Evolutionary conservation across 2,113 vertebrate genomes (phyloP).

Genomic region (Glareola pratincola): DNA sequence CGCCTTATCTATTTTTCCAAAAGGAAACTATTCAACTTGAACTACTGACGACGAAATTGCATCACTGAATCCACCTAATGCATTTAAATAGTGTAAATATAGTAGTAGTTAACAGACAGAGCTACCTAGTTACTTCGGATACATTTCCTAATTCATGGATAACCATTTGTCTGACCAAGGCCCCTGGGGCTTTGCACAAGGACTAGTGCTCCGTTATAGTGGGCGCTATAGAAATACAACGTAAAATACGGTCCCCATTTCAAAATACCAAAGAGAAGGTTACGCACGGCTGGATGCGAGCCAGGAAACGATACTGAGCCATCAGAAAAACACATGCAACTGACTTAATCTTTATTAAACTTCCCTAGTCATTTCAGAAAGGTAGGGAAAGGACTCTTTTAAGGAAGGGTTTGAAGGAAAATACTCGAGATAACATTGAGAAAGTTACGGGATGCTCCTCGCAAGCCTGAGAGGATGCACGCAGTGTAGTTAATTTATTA

Average conservation of each 20-base stretch:
- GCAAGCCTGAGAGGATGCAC: neutral
- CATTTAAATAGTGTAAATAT: neutral
- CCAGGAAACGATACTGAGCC: neutral
- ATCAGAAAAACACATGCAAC: neutral
- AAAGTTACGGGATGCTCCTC: neutral
- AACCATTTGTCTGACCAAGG: neutral
- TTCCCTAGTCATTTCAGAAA: neutral
- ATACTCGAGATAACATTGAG: rapidly evolving
- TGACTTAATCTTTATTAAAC: too few relatives aligned
- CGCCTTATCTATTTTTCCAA: neutral
- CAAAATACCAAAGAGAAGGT: neutral
- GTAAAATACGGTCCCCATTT: neutral
- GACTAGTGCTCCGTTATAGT: neutral
- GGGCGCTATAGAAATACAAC: neutral
- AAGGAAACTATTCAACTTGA: neutral
- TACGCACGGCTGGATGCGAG: neutral
- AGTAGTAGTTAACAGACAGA: neutral
- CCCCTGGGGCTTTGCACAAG: neutral
- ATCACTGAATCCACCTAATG: neutral
- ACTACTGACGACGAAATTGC: neutral
- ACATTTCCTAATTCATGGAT: neutral
- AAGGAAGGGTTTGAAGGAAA: neutral
- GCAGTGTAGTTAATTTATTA: neutral
- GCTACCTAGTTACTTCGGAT: neutral
- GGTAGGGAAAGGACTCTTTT: neutral